Base-by-base conservation (phyloP, 2,797 vertebrate species). In the Thaleichthys pacificus region DNA sequence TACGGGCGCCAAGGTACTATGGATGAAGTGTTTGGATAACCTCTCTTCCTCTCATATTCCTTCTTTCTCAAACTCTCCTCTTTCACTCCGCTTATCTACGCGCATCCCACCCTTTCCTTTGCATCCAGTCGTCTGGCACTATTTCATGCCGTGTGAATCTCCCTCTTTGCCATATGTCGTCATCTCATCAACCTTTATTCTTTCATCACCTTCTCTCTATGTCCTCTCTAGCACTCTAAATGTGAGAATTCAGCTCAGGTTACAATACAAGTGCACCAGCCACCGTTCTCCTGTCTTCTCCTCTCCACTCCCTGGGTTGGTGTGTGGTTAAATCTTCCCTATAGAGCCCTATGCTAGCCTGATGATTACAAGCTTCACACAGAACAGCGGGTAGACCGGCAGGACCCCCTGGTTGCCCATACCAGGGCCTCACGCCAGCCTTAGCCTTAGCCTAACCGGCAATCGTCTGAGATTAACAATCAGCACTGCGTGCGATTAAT, bases 331-430 rank as follows among this genome's bases (percentile, higher is more conserved):
- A 47, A 47, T 47, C 11, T 47, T 12, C 42, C 42, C 9, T 14
- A 47, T 47, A 14, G 42, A 14, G 9, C 42, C 11, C 42, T 47
- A 14, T 47, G 42, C 42, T 47, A 14, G 12, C 42, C 42, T 47
- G 42, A 47, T 47, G 42, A 47, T 47, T 47, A 47, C 8, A 47
- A 47, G 42, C 42, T 47, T 47, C 42, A 47, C 42, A 47, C 42
- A 47, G 9, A 47, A 47, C 42, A 47, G 15, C 61, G 15, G 61
- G 26, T 28, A 32, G 28, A 28, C 6, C 26, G 8, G 61, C 26
- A 79, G 66, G 76, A 68, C 73, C 72, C 73, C 72, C 64, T 61
- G 82, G 68, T 80, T 71, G 68, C 66, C 54, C 28, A n/a, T 49
- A 22, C 15, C 8, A 63, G 30, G 35, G 30, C 28, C 42, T 3